Evolutionary conservation across 1,140 invertebrate species (phyloP).

Genomic region (Hyles euphorbiae): DNA sequence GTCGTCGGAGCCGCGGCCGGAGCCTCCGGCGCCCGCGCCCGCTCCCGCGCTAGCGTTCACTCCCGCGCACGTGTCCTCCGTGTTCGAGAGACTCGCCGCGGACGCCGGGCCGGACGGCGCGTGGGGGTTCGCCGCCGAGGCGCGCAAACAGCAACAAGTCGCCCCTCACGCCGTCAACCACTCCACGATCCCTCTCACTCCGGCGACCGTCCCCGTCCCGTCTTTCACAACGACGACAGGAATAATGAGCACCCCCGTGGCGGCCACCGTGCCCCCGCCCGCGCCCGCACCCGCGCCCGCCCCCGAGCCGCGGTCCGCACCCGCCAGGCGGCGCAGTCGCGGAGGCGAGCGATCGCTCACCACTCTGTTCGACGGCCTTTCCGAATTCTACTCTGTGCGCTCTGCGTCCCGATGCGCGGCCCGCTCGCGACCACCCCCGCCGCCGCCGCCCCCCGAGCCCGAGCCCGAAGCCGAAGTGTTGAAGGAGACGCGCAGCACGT

Average conservation of each 20-base stretch:
- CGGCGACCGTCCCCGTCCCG: no score
- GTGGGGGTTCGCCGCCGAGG: constrained; percentile 87
- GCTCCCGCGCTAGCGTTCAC: constrained; percentile 9
- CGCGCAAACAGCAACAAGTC: constrained; percentile 64
- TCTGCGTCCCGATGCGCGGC: constrained; percentile 65
- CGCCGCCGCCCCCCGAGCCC: constrained; percentile 19
- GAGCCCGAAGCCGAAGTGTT: constrained; percentile 32
- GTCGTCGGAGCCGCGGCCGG: constrained; percentile 50
- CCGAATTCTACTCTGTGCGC: constrained; percentile 86
- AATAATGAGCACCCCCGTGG: no score
- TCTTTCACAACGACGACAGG: constrained; percentile 3
- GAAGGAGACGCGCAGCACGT: constrained; percentile 68
- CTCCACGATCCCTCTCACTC: neutral
- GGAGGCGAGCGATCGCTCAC: constrained; percentile 76
- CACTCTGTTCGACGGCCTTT: constrained; percentile 89
- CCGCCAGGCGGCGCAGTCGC: constrained; percentile 41
- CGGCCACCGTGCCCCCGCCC: no score
- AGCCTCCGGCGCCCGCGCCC: constrained; percentile 15
- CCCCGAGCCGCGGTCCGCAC: constrained; percentile 29
- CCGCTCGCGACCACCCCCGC: constrained; percentile 55
- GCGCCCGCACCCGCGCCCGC: no score
- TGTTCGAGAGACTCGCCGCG: constrained; percentile 73
- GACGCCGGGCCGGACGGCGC: constrained; percentile 72
- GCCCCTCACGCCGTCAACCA: constrained; percentile 17
- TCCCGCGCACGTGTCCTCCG: constrained; percentile 39